phyloP scores from a whole-genome alignment of 30 jellyfish, hydroid and myxozoan genomes.

The Aurelia sp. region DNA sequence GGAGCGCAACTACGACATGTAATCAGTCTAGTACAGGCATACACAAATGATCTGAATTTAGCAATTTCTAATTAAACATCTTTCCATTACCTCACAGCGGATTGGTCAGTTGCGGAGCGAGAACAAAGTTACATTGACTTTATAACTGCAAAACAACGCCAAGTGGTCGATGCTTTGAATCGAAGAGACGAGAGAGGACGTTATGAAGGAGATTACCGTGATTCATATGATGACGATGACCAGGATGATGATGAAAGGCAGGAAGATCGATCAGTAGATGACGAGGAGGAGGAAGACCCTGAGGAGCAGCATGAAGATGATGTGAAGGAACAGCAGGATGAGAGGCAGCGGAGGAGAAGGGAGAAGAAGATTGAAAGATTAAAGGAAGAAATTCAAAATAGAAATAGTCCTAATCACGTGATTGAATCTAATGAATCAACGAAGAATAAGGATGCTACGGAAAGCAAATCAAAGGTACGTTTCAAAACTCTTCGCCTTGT shows the following conservation, averaged over 20 bases:
- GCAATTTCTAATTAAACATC: not conserved
- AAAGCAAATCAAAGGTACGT: no score
- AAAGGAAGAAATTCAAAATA: not conserved
- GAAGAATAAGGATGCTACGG: not conserved
- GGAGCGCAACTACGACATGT: no score
- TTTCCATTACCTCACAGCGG: not conserved
- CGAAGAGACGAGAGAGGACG: slow-evolving; percentile 9
- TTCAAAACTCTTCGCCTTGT: no score
- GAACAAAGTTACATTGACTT: slow-evolving; percentile 16
- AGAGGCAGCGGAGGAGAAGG: not conserved
- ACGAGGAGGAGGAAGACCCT: not conserved
- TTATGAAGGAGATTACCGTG: not conserved
- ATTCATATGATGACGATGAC: slow-evolving; percentile 23
- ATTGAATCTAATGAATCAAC: not conserved
- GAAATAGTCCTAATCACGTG: slow-evolving; percentile 2
- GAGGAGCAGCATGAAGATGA: slow-evolving; percentile 12
- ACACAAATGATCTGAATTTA: no score
- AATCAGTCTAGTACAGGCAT: no score
- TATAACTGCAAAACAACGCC: slow-evolving; percentile 30
- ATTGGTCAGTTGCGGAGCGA: not conserved
- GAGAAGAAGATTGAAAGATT: not conserved
- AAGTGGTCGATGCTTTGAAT: slow-evolving; percentile 30
- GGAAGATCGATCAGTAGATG: no score
- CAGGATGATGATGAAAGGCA: not conserved
- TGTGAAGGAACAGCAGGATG: not conserved